Evolutionary conservation across 1,140 invertebrate species (phyloP).

Genomic region (Leptinotarsa defecta): DNA sequence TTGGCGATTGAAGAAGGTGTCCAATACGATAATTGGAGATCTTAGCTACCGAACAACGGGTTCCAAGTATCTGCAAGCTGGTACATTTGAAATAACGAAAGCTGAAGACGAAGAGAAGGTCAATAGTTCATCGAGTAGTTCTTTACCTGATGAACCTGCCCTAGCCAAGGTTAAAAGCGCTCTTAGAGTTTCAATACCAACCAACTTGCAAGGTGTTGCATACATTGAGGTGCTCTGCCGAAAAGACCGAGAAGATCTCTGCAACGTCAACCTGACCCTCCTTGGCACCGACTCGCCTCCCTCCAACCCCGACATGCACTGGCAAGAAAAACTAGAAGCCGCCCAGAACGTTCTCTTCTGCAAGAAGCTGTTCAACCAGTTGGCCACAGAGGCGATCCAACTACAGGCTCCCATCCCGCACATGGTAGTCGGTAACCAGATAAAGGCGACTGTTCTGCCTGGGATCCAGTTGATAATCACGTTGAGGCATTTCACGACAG

Average conservation of each 20-base stretch:
- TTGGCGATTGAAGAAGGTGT: constrained; percentile 94
- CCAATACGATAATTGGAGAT: constrained; percentile 93
- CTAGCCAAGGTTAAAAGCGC: constrained; percentile 73
- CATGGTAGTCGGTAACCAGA: constrained; percentile 96
- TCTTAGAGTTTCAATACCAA: constrained; percentile 87
- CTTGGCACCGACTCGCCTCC: constrained; percentile 67
- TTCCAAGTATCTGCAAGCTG: constrained; percentile 89
- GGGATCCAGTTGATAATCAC: constrained; percentile 51
- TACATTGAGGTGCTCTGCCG: constrained; percentile 95
- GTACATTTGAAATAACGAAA: constrained; percentile 96
- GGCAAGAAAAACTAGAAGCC: constrained; percentile 93
- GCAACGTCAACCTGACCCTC: constrained; percentile 76
- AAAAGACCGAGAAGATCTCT: constrained; percentile 87
- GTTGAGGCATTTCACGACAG: constrained; percentile 76
- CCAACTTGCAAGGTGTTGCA: constrained; percentile 91
- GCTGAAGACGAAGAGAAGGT: constrained; percentile 78
- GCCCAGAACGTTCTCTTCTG: constrained; percentile 97
- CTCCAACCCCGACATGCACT: constrained; percentile 78
- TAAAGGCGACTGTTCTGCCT: constrained; percentile 92
- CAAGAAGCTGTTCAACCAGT: constrained; percentile 93
- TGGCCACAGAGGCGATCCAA: constrained; percentile 93
- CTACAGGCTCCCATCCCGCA: constrained; percentile 91
- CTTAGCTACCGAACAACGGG: constrained; percentile 93
- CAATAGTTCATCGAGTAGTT: constrained; percentile 61
- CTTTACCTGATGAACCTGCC: constrained; percentile 54